Conservation (phyloP, 2,797 vertebrate species). For the Onychomys torridus region DNA sequence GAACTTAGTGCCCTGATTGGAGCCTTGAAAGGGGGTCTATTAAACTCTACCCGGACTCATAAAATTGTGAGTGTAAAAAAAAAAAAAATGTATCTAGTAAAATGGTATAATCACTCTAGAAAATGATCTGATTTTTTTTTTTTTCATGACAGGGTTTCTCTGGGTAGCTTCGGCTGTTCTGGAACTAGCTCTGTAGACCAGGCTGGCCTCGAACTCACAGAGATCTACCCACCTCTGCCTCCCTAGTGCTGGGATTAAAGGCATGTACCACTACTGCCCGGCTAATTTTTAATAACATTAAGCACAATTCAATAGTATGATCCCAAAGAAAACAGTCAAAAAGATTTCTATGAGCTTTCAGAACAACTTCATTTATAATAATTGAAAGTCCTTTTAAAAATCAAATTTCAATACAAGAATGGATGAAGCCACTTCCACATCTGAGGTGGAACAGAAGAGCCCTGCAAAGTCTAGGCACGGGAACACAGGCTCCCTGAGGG, state of each 20-base stretch:
- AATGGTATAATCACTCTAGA: not conserved
- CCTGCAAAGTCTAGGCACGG: not conserved
- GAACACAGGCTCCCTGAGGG: not conserved
- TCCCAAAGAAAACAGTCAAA: slow-evolving; percentile 4
- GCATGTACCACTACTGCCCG: not conserved
- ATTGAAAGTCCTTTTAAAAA: slow-evolving; percentile 5
- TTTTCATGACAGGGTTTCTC: not conserved
- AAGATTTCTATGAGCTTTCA: not conserved
- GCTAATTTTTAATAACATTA: not conserved
- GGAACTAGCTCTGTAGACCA: not conserved
- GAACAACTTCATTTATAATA: not conserved
- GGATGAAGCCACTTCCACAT: not conserved
- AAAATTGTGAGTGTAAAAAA: not conserved
- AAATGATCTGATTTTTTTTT: slow-evolving; percentile 7
- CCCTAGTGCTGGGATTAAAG: not conserved
- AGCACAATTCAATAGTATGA: not conserved
- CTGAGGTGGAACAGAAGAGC: not conserved
- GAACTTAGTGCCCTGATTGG: not conserved
- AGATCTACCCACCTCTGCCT: not conserved
- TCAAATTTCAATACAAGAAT: not conserved
- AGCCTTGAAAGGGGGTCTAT: not conserved
- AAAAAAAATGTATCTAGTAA: not conserved
- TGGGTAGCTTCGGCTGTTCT: not conserved
- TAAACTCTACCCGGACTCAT: not conserved
- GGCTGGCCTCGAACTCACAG: not conserved